These are phyloP conservation scores for Protobothrops mucrosquamatus DNA, from an alignment of 2,113 vertebrate species.

Conservation along the genomic window DNA sequence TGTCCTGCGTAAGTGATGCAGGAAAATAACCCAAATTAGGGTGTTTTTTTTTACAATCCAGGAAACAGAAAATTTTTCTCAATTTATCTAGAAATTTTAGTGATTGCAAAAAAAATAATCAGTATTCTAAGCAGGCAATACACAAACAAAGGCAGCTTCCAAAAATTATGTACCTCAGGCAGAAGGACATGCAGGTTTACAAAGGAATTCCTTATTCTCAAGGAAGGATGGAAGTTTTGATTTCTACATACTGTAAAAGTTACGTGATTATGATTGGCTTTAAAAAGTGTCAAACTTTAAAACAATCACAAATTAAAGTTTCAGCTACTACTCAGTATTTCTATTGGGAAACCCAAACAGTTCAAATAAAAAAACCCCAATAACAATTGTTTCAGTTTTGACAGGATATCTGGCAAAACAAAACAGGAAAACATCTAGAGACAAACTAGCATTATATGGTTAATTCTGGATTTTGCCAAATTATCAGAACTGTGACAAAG, in stretches of 20 bases:
- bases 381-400: conserved; percentile 18
- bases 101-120: background rate
- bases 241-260: background rate
- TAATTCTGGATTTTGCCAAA: conserved; percentile 40
- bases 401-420: conserved; percentile 47
- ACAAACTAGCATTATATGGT: conserved; percentile 24
- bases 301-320: background rate
- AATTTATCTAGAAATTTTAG: background rate
- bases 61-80: background rate
- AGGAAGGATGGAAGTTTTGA: background rate
- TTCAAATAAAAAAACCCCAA: conserved; percentile 29
- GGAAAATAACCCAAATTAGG: background rate
- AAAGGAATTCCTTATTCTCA: background rate
- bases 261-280: background rate
- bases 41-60: background rate
- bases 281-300: background rate
- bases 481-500: conserved; percentile 23
- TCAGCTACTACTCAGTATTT: conserved; percentile 35
- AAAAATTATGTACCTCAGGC: background rate
- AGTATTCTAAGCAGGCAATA: background rate
- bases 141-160: background rate
- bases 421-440: conserved; percentile 29
- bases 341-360: conserved; percentile 52
- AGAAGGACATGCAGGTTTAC: background rate
- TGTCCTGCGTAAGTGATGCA: background rate